A percentile compares a stretch with the other conserved stretches of the same genome.
These are phyloP conservation scores for Ichneumoninae sp. DNA, from an alignment of 2,888 invertebrate genomes.

Conservation along the genomic window DNA sequence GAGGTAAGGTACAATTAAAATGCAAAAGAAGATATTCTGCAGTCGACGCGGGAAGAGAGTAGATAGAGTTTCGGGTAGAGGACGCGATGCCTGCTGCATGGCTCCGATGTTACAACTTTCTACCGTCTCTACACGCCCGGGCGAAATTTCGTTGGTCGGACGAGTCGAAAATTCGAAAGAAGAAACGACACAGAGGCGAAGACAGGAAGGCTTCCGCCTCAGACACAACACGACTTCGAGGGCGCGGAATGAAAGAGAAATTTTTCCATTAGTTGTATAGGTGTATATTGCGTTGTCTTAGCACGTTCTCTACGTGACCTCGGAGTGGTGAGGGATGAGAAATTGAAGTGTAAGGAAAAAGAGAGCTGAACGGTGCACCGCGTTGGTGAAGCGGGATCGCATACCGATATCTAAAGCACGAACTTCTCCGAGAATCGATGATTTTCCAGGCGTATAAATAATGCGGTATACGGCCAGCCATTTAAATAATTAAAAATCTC, in stretches of 20 bases:
- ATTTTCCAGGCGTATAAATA: background rate
- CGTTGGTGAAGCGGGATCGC: background rate
- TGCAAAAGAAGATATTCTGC: constrained; percentile 53
- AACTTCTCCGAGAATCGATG: background rate
- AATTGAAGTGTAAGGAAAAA: constrained; percentile 13
- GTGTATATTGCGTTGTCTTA: constrained; percentile 73
- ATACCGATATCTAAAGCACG: background rate
- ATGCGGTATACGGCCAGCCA: background rate
- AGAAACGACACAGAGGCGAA: constrained; percentile 40
- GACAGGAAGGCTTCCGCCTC: constrained; percentile 26
- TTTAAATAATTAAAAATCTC: constrained; percentile 10
- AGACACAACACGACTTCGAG: constrained; percentile 39
- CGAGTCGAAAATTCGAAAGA: constrained; percentile 59
- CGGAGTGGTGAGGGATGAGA: constrained; percentile 48
- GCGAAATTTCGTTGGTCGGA: constrained; percentile 61
- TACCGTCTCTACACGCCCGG: constrained; percentile 37
- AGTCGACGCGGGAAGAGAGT: constrained; percentile 17
- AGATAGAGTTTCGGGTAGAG: constrained; percentile 11
- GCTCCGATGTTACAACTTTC: constrained; percentile 20
- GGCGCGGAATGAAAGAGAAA: constrained; percentile 66
- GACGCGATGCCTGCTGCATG: constrained; percentile 21
- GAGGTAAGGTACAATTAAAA: constrained; percentile 57
- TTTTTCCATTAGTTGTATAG: constrained; percentile 75
- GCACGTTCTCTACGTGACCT: constrained; percentile 75
- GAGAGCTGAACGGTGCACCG: background rate